Evolutionary conservation across 2,113 vertebrate genomes (phyloP).

Genomic region (Psittacara wagleri): DNA sequence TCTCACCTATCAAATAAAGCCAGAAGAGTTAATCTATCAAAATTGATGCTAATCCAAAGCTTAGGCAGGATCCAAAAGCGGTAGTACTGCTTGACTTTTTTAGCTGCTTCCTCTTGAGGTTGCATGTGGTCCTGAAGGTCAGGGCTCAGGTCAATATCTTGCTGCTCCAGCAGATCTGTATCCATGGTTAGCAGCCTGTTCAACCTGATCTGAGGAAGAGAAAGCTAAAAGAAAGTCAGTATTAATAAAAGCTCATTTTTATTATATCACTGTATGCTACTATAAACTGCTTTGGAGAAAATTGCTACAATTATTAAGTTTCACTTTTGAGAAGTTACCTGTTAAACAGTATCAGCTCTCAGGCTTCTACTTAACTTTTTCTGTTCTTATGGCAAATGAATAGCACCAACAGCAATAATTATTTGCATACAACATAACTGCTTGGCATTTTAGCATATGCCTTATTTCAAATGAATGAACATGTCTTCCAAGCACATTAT

Average conservation of each 20-base stretch:
- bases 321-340: neutral
- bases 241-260: neutral
- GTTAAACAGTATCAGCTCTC: neutral
- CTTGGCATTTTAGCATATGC: neutral
- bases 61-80: conserved; percentile 95
- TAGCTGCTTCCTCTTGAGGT: conserved; percentile 82
- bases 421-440: neutral
- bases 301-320: neutral
- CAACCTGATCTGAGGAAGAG: conserved; percentile 92
- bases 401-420: neutral
- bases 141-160: conserved; percentile 92
- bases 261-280: neutral
- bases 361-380: neutral
- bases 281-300: neutral
- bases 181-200: conserved; percentile 95
- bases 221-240: conserved; percentile 79
- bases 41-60: conserved; percentile 95
- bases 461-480: neutral
- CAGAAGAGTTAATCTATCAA: conserved; percentile 96
- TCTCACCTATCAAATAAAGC: conserved; percentile 95
- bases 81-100: conserved; percentile 94
- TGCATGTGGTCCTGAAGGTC: conserved; percentile 90
- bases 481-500: neutral
- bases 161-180: conserved; percentile 93
- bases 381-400: neutral